These are phyloP conservation scores for Tillus elongatus DNA, from an alignment of 2,888 invertebrate genomes.

Conservation along the genomic window DNA sequence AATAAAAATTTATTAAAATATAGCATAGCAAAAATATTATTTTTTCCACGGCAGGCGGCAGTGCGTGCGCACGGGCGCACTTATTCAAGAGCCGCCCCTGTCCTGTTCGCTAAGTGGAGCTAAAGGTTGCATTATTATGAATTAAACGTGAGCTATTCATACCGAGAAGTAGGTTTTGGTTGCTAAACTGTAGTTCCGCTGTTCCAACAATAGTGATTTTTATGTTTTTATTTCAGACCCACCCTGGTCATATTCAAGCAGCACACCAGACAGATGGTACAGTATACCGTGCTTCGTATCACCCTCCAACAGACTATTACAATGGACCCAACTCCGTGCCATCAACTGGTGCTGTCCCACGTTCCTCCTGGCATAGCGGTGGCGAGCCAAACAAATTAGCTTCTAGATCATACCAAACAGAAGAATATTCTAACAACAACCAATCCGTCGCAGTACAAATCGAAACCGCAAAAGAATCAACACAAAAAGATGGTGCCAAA, in stretches of 20 bases:
- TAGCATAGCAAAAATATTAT: too few relatives aligned
- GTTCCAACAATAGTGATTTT: too few relatives aligned
- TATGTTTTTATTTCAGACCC: constrained; percentile 29
- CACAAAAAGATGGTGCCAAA: constrained; percentile 48
- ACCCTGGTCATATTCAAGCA: constrained; percentile 37
- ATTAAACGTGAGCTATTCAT: too few relatives aligned
- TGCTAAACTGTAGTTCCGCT: too few relatives aligned
- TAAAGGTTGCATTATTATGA: too few relatives aligned
- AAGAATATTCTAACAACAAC: constrained; percentile 35
- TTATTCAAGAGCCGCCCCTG: too few relatives aligned
- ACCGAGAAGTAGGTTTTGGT: too few relatives aligned
- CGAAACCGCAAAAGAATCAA: constrained; percentile 46
- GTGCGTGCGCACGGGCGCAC: too few relatives aligned
- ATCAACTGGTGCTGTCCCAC: constrained; percentile 37
- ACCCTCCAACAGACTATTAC: constrained; percentile 46
- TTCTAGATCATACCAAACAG: constrained; percentile 33
- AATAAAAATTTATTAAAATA: too few relatives aligned
- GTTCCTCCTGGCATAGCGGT: constrained; percentile 40
- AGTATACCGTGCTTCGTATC: constrained; percentile 48
- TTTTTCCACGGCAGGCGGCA: too few relatives aligned
- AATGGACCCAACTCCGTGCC: constrained; percentile 29
- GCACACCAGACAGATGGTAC: constrained; percentile 43
- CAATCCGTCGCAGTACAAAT: constrained; percentile 51
- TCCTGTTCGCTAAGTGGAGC: too few relatives aligned
- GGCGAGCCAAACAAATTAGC: constrained; percentile 27